Base-by-base conservation (phyloP, 2,797 vertebrate species). In the Phataginus tetradactyla region DNA sequence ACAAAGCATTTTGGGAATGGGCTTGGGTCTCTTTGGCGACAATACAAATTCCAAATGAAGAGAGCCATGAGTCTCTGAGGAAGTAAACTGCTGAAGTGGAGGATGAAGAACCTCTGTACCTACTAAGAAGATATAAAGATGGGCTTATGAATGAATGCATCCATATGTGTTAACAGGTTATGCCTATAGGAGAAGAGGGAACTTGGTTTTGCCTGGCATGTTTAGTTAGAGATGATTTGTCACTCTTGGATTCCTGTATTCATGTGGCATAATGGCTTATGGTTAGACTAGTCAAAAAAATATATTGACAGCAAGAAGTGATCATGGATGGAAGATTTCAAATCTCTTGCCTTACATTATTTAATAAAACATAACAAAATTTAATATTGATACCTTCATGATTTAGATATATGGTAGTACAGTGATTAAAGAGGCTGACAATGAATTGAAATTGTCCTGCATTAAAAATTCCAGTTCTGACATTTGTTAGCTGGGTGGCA, bases 401-500 rank as follows among this genome's bases (percentile, higher is more conserved):
- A 49, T 66, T 87, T 85, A 71, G 14, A 55, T 77, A 53, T 32
- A 3, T 69, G 34, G 14, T 39, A 79, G 14, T 39, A n/a, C 8
- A 55, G 10, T 74, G 18, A 45, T 87, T 49, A 86, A 79, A n/a
- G 63, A 6, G 78, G 53, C 14, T 45, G 34, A 45, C 11, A 87
- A 63, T 90, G 39, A 79, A 63, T 66, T 87, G 37, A 85, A 74
- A 66, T 21, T 29, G 21, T 10, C 12, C 7, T 79, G 21, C 18
- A 49, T 94, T 93, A 42, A 89, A 45, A 94, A 86, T 63, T 88
- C 39, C 25, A 68, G 18, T 74, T 97, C 64, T 86, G 61, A 91
- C 32, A 66, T 74, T 66, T 89, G 42, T 66, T 90, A 66, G 23
- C 27, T 51, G 17, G 13, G 37, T 59, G 29, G 86, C 27, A 49